Evolutionary conservation across 2,888 invertebrate genomes (phyloP), one percentile per base, ranked within the genome.

Genomic region (Argyresthia goedartella): DNA sequence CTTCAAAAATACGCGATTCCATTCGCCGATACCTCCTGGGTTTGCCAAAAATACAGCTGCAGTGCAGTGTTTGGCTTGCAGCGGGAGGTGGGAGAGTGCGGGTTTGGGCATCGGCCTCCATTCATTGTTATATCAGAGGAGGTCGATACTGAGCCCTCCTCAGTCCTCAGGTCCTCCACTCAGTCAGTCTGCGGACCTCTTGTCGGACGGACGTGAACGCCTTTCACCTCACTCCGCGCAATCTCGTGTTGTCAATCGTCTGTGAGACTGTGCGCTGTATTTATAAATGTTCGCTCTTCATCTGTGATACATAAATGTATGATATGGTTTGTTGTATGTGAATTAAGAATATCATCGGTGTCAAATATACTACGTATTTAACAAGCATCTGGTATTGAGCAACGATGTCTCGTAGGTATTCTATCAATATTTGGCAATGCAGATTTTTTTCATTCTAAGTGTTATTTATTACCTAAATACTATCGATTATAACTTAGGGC

Each of bases 1-100:
- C 25, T 25, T 49, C 41, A 41, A 42, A 42, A 49, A 49, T 49
- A 49, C 49, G 25, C 39, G 49, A 8, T 50, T 50, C 25, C 57
- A 62, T 60, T 60, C 60, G 61, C 61, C 63, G 63, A 66, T 65
- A 62, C 65, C 66, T 61, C 69, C 73, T 71, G 25, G 72, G 71
- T 66, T 64, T 84, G 84, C 84, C 85, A 85, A 81, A 79, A 85
- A 81, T 82, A 82, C 78, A 79, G 77, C 84, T 85, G 85, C 85
- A 85, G 75, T 85, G 85, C 85, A 84, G 85, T 81, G 71, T 69
- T 66, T 65, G 69, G 75, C 80, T 81, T 84, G 84, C 82, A 84
- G 78, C 49, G 35, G 6, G 42, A 14, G 25, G 42, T 67, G 67
- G 61, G 62, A 70, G 67, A 77, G 73, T 81, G 82, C 48, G 81